Base-by-base conservation (phyloP, 2,888 invertebrate species). In the Monopis laevigella region DNA sequence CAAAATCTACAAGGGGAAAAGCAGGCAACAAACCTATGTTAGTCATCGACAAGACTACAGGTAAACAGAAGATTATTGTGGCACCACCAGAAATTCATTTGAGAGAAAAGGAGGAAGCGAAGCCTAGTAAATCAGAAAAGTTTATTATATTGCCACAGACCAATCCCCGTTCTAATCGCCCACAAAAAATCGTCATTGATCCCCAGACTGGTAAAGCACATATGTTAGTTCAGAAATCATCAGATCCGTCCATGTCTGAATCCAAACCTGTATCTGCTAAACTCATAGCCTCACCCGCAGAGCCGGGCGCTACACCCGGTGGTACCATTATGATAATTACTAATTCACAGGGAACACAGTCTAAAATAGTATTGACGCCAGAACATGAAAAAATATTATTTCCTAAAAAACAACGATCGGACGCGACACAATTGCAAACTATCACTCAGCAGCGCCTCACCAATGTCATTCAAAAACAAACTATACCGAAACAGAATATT, bases 271-370 rank as follows among this genome's bases (percentile, higher is more conserved):
- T 80, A 47, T 66, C 72, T 28, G 78, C 78, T 1, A 77, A 75
- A 51, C 53, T 80, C 26, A 57, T 74, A 46, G 62, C 69, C 2
- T 57, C 72, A 2, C 58, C 65, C 7, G 52, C 66, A 1, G 73
- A 74, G 17, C 57, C 74, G n/a, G 73, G 73, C 6, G n/a, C 16
- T 12, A 8, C 14, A 4, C 74, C 72, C 1, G 72, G 73, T 12
- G 72, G 82, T 51, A 85, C 85, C 41, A 83, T 86, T 17, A 86
- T 86, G 86, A 84, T 86, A 28, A 82, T 86, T 39, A 86, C 86
- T 1, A 84, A 86, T 52, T 82, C 84, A 41, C 84, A 85, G 53
- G 86, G 86, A 11, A 73, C 83, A 17, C 85, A 85, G 49, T 84
- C 85, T 12, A 70, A 84, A 48, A 78, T 86, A 51, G 66, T 86